Conservation (phyloP, 2,113 vertebrate genomes). For the Vidua chalybeata region DNA sequence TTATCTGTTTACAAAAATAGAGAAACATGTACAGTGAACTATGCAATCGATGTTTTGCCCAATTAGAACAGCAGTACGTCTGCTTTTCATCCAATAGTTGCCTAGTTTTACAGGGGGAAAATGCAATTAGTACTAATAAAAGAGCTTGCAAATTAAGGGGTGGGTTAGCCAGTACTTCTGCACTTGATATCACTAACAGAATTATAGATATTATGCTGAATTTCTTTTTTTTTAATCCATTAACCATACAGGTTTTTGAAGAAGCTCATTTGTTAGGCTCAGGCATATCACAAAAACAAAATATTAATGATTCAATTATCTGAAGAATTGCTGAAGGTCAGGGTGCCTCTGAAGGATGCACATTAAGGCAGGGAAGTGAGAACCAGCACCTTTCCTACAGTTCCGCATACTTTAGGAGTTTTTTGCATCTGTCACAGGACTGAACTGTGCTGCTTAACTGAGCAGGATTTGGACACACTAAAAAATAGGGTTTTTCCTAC, state of each 20-base stretch:
- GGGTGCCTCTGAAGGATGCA: background rate
- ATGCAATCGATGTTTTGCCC: background rate
- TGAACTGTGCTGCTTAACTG: background rate
- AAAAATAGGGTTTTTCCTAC: background rate
- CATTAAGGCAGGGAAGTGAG: background rate
- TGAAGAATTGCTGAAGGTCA: constrained; percentile 5
- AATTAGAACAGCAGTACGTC: background rate
- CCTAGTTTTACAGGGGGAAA: background rate
- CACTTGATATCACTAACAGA: background rate
- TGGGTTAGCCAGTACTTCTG: background rate
- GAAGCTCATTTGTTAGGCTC: constrained; percentile 2
- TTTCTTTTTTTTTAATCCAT: background rate
- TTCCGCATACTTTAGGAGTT: background rate
- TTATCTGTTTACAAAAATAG: constrained; percentile 24
- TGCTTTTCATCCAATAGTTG: background rate
- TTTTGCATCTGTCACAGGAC: background rate
- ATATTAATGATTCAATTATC: background rate
- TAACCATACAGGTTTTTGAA: background rate
- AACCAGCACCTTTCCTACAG: background rate
- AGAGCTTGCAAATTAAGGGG: background rate
- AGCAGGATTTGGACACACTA: background rate
- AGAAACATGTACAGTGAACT: background rate
- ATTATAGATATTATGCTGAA: background rate
- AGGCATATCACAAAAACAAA: background rate
- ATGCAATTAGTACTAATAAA: background rate